Percentiles rank a stretch among this genome's conserved stretches.
phyloP scores from a whole-genome alignment of 2,113 vertebrate genomes.

The Megaceryle torquata region DNA sequence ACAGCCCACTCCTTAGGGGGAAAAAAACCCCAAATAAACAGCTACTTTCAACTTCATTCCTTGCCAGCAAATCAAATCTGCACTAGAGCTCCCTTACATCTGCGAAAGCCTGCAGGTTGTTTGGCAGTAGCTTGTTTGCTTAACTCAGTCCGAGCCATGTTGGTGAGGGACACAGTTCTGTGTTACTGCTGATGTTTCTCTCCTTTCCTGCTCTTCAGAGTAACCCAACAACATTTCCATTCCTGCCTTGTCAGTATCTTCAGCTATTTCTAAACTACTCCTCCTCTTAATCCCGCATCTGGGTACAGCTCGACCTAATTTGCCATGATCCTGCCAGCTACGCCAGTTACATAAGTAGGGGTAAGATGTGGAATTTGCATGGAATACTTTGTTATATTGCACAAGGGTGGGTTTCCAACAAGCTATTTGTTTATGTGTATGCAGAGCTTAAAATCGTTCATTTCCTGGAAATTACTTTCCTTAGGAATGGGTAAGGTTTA shows the following conservation, averaged over 20 bases:
- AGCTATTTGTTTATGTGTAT: background rate
- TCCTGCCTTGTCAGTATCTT: background rate
- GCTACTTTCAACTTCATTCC: background rate
- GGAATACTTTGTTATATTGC: background rate
- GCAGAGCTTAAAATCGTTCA: background rate
- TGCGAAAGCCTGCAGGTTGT: background rate
- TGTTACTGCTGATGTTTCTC: accelerated
- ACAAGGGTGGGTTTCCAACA: background rate
- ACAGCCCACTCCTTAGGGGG: background rate
- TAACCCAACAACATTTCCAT: background rate
- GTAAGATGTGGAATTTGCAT: background rate
- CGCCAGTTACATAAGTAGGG: background rate
- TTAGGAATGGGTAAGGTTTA: background rate
- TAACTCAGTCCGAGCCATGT: background rate
- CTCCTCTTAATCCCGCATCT: conserved; percentile 24
- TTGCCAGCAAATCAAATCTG: background rate
- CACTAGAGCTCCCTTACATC: background rate
- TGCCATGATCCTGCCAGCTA: background rate
- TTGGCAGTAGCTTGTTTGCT: accelerated
- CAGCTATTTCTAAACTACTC: conserved; percentile 1
- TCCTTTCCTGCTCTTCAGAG: background rate
- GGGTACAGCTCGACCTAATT: conserved; percentile 43
- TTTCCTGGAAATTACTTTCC: background rate
- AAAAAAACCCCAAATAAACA: too few relatives aligned
- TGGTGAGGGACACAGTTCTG: background rate